These are phyloP conservation scores for Hirtodrosophila duncani DNA, from an alignment of 2,888 invertebrate species.

Conservation along the genomic window DNA sequence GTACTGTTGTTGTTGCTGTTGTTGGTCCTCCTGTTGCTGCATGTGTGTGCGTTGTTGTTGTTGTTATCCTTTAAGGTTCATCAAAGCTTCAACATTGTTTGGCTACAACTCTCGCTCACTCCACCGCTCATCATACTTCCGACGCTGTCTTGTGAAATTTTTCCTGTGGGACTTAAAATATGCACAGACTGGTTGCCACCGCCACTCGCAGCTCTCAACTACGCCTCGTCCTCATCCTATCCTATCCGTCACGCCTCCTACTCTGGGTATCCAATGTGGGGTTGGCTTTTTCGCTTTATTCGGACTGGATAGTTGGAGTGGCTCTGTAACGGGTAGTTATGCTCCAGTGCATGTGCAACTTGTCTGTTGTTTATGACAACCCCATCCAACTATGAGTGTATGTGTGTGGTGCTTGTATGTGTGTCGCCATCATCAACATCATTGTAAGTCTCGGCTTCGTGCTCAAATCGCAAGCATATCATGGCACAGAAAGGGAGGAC, in stretches of 20 bases:
- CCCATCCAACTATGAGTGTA: slow-evolving; percentile 15
- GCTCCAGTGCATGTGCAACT: slow-evolving; percentile 67
- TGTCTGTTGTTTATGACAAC: slow-evolving; percentile 68
- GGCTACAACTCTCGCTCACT: slow-evolving; percentile 44
- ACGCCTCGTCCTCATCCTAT: neutral
- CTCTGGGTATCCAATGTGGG: slow-evolving; percentile 5
- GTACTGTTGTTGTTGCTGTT: slow-evolving; percentile 19
- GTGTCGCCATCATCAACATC: slow-evolving; percentile 62
- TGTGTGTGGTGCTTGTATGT: slow-evolving; percentile 21
- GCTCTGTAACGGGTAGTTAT: slow-evolving; percentile 51
- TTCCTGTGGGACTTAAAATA: slow-evolving; percentile 69
- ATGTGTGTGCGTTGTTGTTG: too few species aligned
- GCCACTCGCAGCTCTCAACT: slow-evolving; percentile 12
- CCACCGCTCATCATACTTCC: slow-evolving; percentile 52
- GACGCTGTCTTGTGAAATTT: slow-evolving; percentile 66
- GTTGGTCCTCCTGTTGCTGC: slow-evolving; percentile 9
- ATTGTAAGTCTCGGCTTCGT: slow-evolving; percentile 64
- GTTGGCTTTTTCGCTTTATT: slow-evolving; percentile 52
- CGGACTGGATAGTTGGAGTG: slow-evolving; percentile 14
- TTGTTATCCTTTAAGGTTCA: slow-evolving; percentile 64
- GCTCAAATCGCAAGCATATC: slow-evolving; percentile 65
- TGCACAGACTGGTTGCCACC: slow-evolving; percentile 53
- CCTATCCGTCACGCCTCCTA: neutral
- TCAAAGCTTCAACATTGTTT: slow-evolving; percentile 71
- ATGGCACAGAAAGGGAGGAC: slow-evolving; percentile 41